phyloP scores from a whole-genome alignment of 2,888 invertebrate species.

The Sabellastarte sp. region DNA sequence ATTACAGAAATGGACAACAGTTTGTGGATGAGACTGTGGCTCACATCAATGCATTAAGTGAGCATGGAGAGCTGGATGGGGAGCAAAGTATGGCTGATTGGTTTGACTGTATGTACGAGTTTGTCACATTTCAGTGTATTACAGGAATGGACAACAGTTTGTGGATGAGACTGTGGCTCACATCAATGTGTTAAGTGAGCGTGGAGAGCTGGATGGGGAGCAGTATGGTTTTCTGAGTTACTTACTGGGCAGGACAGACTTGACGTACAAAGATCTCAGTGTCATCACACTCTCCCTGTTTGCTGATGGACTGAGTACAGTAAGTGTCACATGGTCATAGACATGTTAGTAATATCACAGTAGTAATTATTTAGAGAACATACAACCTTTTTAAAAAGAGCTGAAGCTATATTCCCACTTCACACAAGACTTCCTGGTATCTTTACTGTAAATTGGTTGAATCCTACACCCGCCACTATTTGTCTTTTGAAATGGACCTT shows the following conservation, averaged over 20 bases:
- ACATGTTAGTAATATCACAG: neutral
- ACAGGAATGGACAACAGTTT: constrained; percentile 40
- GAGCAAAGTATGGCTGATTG: too few species aligned
- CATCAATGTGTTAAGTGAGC: constrained; percentile 51
- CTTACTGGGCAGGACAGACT: constrained; percentile 58
- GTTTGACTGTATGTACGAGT: too few species aligned
- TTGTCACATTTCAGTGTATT: too few species aligned
- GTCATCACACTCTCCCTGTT: constrained; percentile 75
- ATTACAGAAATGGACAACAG: neutral
- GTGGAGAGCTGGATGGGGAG: constrained; percentile 61
- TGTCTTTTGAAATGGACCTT: too few species aligned
- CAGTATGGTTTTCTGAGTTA: constrained; percentile 61
- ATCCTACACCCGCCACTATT: too few species aligned
- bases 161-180: constrained; percentile 49
- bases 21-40: neutral
- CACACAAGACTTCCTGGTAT: too few species aligned
- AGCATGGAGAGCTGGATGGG: neutral
- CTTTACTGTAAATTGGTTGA: too few species aligned
- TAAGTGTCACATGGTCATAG: constrained; percentile 55
- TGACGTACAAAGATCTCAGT: constrained; percentile 65
- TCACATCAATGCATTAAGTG: neutral
- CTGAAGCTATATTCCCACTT: too few species aligned
- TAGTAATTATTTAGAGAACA: too few species aligned
- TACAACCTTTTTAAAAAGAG: too few species aligned
- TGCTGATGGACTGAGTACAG: constrained; percentile 78